Conservation (phyloP, 1,140 invertebrate species). For the Calliopsis andreniformis region DNA sequence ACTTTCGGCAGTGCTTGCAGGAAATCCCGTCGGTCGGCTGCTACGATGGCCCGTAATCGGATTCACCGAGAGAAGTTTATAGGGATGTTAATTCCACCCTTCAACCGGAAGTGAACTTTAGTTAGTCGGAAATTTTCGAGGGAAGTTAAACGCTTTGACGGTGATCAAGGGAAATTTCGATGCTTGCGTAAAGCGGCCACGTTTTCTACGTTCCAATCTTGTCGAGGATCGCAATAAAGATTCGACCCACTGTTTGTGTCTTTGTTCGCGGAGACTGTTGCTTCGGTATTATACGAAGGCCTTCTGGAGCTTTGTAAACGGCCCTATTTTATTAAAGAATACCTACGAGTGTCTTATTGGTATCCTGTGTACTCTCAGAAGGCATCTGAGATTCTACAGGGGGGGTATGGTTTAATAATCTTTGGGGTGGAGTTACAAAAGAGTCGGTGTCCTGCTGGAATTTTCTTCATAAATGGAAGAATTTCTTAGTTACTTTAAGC, state of each 20-base stretch:
- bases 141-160: slow-evolving; percentile 52
- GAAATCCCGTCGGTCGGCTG: slow-evolving; percentile 34
- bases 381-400: slow-evolving; percentile 3
- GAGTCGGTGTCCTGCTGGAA: neutral
- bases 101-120: slow-evolving; percentile 49
- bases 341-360: neutral
- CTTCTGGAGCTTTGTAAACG: neutral
- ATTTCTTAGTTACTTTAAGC: neutral
- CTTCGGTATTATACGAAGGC: neutral
- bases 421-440: neutral
- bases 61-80: slow-evolving; percentile 50
- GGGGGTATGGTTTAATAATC: slow-evolving; percentile 18
- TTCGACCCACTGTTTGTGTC: slow-evolving; percentile 5
- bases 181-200: neutral
- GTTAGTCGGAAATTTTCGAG: slow-evolving; percentile 47
- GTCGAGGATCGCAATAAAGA: slow-evolving; percentile 19
- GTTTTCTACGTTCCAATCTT: slow-evolving; percentile 6
- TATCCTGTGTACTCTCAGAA: slow-evolving; percentile 3
- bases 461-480: neutral
- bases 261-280: neutral
- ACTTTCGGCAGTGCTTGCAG: slow-evolving; percentile 11
- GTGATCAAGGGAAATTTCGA: slow-evolving; percentile 32
- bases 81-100: slow-evolving; percentile 51
- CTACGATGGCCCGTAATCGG: slow-evolving; percentile 53
- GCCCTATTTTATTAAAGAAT: slow-evolving; percentile 36